A percentile compares a stretch with the other conserved stretches of the same genome.
Conservation (phyloP, 2,113 vertebrate species). For the Pristiophorus japonicus region DNA sequence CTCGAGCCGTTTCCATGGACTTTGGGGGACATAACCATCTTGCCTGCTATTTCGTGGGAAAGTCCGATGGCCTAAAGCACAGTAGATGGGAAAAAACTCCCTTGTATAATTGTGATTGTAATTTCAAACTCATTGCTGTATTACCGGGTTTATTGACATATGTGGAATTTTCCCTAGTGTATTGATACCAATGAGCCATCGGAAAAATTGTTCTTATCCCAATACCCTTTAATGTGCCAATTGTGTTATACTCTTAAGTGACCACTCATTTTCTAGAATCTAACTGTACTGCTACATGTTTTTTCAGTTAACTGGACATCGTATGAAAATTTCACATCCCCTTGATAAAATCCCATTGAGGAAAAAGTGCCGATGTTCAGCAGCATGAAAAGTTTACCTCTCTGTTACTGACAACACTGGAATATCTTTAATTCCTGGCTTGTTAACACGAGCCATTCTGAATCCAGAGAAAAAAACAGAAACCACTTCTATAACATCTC, state of each 20-base stretch:
- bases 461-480: neutral
- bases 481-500: neutral
- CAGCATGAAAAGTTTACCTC: neutral
- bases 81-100: neutral
- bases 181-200: neutral
- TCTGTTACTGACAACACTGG: neutral
- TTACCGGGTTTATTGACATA: neutral
- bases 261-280: neutral
- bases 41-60: neutral
- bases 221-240: neutral
- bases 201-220: neutral
- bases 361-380: neutral
- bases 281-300: neutral
- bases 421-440: neutral
- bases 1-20: neutral
- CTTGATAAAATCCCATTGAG: neutral
- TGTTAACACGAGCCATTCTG: neutral
- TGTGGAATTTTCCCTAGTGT: neutral
- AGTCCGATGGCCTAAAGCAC: no score
- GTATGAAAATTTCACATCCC: slow-evolving; percentile 1
- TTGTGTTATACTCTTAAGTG: neutral
- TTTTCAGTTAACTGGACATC: neutral
- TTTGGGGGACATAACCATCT: neutral
- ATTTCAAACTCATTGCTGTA: neutral
- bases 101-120: neutral